phyloP scores from a whole-genome alignment of 2,113 vertebrate genomes.

The Leptobrachium ailaonicum region DNA sequence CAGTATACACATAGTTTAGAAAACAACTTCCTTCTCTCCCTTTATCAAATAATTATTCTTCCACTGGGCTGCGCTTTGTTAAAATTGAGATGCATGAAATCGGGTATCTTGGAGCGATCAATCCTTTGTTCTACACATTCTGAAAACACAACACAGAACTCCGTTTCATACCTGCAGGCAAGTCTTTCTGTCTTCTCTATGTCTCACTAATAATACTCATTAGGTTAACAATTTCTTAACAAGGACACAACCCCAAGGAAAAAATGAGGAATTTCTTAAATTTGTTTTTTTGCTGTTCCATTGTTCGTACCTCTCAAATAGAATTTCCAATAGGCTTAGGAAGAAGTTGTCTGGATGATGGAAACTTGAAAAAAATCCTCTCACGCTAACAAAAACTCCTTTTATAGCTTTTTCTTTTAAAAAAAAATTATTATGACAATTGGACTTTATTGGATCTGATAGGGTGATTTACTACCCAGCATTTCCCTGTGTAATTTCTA shows the following conservation, averaged over 20 bases:
- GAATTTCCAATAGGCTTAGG: too few relatives aligned
- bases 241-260: neutral
- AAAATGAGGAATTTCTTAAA: neutral
- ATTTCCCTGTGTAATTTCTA: too few relatives aligned
- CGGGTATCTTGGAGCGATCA: neutral
- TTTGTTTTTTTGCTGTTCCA: neutral
- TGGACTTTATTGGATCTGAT: too few relatives aligned
- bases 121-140: neutral
- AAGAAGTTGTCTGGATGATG: too few relatives aligned
- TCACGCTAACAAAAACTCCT: too few relatives aligned
- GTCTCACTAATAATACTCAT: neutral
- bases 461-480: too few relatives aligned
- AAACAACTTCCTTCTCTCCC: neutral
- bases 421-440: too few relatives aligned
- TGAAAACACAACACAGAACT: neutral
- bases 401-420: too few relatives aligned
- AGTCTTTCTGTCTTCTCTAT: neutral
- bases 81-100: neutral
- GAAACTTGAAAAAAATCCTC: too few relatives aligned
- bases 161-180: neutral
- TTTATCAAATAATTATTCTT: neutral
- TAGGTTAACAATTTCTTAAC: neutral
- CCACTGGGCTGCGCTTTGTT: neutral
- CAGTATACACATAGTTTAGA: neutral
- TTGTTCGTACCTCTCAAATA: too few relatives aligned